phyloP scores from a whole-genome alignment of 2,113 vertebrate species.

The Vireo altiloquus region DNA sequence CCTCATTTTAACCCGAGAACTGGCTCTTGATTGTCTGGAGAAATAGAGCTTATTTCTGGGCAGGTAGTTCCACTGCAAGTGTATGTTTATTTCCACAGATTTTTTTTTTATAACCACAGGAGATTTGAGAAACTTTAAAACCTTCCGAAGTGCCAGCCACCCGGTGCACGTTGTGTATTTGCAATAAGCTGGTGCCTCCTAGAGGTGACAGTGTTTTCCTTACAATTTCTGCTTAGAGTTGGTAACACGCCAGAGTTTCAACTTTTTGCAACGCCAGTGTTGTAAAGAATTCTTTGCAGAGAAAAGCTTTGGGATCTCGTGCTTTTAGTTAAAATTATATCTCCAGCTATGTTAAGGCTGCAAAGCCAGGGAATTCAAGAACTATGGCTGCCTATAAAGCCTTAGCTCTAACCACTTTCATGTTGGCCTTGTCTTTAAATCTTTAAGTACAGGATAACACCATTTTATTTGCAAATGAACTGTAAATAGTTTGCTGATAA shows the following conservation, averaged over 20 bases:
- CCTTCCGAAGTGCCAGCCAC: neutral
- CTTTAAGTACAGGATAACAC: neutral
- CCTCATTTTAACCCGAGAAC: neutral
- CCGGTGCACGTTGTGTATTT: neutral
- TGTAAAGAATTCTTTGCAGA: neutral
- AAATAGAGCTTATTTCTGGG: neutral
- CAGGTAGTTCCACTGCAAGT: neutral
- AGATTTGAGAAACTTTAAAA: neutral
- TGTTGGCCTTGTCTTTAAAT: neutral
- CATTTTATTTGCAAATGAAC: neutral
- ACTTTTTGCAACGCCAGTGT: accelerated
- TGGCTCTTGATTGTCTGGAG: neutral
- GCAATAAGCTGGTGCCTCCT: constrained; percentile 55
- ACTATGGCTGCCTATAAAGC: neutral
- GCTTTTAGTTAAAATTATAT: neutral
- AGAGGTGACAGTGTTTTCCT: constrained; percentile 5
- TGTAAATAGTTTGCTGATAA: neutral
- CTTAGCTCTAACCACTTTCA: neutral
- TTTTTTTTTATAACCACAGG: neutral
- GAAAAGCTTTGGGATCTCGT: neutral
- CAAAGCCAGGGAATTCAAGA: neutral
- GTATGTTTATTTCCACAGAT: neutral
- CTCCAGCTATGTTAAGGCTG: neutral
- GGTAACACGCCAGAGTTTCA: neutral
- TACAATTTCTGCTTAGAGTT: neutral